phyloP scores from a whole-genome alignment of 2,888 invertebrate genomes.

The Gymnocheta viridis region DNA sequence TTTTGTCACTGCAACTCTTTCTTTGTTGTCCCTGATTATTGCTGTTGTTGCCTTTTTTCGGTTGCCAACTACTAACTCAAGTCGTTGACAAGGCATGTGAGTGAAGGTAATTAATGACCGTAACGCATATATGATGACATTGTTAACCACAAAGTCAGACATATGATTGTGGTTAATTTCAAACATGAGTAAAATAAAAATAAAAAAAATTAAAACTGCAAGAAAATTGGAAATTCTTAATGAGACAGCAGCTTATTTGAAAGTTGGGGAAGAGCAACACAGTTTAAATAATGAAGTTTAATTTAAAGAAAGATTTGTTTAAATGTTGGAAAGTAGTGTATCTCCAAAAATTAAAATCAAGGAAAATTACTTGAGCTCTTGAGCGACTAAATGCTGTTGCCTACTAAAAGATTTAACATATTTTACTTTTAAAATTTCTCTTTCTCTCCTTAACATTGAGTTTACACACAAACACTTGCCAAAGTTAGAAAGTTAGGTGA shows the following conservation, averaged over 20 bases:
- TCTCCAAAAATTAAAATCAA: no score
- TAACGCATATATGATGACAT: slow-evolving; percentile 68
- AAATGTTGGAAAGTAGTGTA: no score
- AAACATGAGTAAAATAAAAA: slow-evolving; percentile 8
- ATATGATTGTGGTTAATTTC: slow-evolving; percentile 64
- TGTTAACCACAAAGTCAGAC: slow-evolving; percentile 63
- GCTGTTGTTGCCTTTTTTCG: neutral
- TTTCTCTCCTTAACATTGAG: no score
- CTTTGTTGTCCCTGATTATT: slow-evolving; percentile 22
- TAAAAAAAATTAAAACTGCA: neutral
- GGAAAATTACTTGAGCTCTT: no score
- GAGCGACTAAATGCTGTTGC: no score
- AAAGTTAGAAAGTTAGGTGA: no score
- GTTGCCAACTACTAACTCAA: slow-evolving; percentile 20
- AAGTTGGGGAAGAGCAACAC: neutral
- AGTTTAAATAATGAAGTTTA: neutral
- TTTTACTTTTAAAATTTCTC: no score
- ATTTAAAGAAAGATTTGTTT: neutral
- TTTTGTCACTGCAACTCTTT: slow-evolving; percentile 34
- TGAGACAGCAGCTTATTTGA: slow-evolving; percentile 5
- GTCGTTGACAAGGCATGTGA: slow-evolving; percentile 61
- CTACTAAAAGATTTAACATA: no score
- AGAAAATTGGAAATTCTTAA: slow-evolving; percentile 41
- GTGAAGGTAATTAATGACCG: slow-evolving; percentile 70
- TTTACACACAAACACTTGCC: no score